Evolutionary conservation across 2,888 invertebrate species (phyloP).

Genomic region (Orchesella flavescens): DNA sequence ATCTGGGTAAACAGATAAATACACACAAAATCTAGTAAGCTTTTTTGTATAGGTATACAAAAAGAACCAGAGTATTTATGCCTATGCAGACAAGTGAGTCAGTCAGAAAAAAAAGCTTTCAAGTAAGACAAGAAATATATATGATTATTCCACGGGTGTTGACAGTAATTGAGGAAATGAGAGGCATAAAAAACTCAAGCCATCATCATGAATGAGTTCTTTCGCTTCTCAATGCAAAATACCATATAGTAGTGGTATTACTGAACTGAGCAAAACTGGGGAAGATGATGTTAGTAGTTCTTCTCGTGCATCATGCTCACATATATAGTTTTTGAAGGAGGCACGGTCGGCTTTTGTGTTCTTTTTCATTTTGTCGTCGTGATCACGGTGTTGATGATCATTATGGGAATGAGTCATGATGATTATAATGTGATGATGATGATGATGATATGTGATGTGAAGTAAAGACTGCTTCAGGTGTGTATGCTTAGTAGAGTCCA

Average conservation of each 20-base stretch:
- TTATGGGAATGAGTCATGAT: constrained; percentile 15
- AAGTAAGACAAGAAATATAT: constrained; percentile 17
- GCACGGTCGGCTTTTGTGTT: not conserved
- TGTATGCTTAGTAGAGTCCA: not conserved
- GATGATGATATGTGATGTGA: too few relatives aligned
- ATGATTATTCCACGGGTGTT: constrained; percentile 48
- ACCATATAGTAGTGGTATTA: not conserved
- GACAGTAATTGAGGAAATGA: constrained; percentile 64
- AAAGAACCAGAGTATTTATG: too few relatives aligned
- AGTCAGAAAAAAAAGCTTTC: not conserved
- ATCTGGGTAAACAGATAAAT: not conserved
- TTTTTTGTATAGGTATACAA: too few relatives aligned
- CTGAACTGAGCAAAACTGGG: not conserved
- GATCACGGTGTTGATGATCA: constrained; percentile 12
- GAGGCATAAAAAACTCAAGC: constrained; percentile 46
- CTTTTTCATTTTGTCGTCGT: constrained; percentile 5
- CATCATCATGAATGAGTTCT: constrained; percentile 3
- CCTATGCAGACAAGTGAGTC: not conserved
- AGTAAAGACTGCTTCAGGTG: constrained; percentile 1
- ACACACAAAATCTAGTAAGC: not conserved
- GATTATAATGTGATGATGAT: constrained; percentile 3
- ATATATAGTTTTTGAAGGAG: not conserved
- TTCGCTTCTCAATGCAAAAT: not conserved
- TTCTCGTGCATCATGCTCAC: not conserved
- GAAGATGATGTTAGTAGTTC: not conserved